Conservation (phyloP, 2,797 vertebrate genomes). For the Calcarius lapponicus region DNA sequence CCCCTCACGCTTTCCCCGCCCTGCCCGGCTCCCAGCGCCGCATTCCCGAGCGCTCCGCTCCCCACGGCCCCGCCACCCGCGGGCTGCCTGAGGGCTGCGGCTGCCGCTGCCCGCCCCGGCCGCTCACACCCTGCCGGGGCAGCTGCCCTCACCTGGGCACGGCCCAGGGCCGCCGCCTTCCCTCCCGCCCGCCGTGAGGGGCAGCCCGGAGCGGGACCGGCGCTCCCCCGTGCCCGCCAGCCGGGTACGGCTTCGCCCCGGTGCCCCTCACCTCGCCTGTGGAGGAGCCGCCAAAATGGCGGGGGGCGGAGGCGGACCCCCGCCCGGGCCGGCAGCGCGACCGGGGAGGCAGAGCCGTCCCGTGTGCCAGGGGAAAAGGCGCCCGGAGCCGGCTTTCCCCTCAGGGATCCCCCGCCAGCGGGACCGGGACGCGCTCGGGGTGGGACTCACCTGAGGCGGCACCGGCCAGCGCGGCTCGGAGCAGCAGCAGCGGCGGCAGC, state of each 20-base stretch:
- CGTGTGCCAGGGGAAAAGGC: fast-evolving
- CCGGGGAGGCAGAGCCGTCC: background rate
- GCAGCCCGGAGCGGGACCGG: background rate
- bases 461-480: background rate
- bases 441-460: constrained; percentile 28
- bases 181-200: background rate
- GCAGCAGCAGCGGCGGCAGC: background rate
- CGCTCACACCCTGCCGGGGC: fast-evolving
- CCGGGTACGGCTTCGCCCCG: background rate
- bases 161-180: background rate
- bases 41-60: background rate
- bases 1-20: background rate
- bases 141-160: background rate
- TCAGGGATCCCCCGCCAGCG: background rate
- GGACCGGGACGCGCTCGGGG: background rate
- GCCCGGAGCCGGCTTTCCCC: background rate
- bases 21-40: background rate
- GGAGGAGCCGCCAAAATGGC: constrained; percentile 13
- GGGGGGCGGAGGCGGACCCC: constrained; percentile 4
- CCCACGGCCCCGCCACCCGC: too few species aligned
- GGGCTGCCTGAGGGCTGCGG: background rate
- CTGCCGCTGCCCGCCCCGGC: background rate
- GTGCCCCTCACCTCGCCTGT: background rate
- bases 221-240: background rate
- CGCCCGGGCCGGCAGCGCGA: background rate